Evolutionary conservation across 1,140 invertebrate genomes (phyloP).

Genomic region (Rhysida immarginata): DNA sequence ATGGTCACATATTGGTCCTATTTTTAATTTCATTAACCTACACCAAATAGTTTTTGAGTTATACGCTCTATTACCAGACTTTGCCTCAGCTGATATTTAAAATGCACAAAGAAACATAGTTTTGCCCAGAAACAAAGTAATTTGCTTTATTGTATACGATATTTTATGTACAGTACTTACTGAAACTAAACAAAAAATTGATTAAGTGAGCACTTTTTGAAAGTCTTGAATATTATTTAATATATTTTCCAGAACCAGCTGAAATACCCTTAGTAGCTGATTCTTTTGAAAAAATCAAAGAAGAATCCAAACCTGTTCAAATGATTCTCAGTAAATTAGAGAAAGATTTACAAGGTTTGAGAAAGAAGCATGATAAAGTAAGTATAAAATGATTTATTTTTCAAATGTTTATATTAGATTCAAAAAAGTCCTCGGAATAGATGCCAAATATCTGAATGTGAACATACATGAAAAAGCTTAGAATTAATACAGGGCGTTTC

Average conservation of each 20-base stretch:
- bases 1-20: neutral
- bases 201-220: too few relatives aligned
- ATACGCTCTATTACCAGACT: neutral
- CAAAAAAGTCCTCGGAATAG: neutral
- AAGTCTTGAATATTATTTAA: too few relatives aligned
- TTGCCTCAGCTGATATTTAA: too few relatives aligned
- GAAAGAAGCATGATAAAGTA: constrained; percentile 73
- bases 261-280: constrained; percentile 38
- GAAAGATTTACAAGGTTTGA: constrained; percentile 66
- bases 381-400: neutral
- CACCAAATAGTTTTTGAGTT: neutral
- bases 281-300: constrained; percentile 55
- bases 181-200: too few relatives aligned
- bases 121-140: neutral
- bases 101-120: neutral
- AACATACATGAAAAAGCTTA: neutral
- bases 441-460: neutral
- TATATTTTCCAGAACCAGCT: neutral
- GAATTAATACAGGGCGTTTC: neutral
- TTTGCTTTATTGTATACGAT: neutral
- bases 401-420: neutral
- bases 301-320: constrained; percentile 56
- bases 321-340: constrained; percentile 70
- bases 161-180: too few relatives aligned
- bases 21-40: neutral